Evolutionary conservation across 1,140 invertebrate species (phyloP).

Genomic region (Dysdera silvatica): DNA sequence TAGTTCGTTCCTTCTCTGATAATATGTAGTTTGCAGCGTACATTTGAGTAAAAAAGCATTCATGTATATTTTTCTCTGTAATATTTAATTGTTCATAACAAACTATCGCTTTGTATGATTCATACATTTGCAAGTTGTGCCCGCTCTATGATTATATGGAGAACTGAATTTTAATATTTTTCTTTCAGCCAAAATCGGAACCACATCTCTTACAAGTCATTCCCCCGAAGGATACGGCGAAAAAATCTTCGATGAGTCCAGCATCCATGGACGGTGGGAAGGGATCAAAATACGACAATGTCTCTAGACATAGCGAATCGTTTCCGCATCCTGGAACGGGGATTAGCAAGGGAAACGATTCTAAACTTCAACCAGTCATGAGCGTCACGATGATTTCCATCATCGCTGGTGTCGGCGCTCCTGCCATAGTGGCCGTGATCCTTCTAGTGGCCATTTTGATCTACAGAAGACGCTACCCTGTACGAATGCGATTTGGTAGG

Average conservation of each 20-base stretch:
- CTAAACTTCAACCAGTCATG: neutral
- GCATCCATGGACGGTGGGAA: neutral
- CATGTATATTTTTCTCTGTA: no score
- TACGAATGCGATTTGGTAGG: constrained; percentile 40
- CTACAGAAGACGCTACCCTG: constrained; percentile 41
- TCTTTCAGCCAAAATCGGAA: constrained; percentile 21
- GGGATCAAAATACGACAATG: neutral
- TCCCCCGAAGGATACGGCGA: constrained; percentile 7
- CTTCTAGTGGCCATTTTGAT: constrained; percentile 9
- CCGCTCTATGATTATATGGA: neutral
- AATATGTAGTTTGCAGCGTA: no score
- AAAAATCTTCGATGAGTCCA: neutral
- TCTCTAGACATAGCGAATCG: neutral
- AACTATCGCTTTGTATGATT: no score
- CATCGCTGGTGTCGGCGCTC: constrained; percentile 11
- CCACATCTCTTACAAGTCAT: constrained; percentile 19
- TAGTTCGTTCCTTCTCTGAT: no score
- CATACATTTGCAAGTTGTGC: neutral
- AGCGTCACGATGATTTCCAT: constrained; percentile 11
- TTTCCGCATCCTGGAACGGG: no score
- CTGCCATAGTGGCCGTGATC: neutral
- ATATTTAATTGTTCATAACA: no score
- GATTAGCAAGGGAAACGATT: neutral
- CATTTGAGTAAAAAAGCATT: no score
- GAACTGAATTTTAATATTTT: neutral